Base-by-base conservation (phyloP, 2,113 vertebrate species). In the Psophia crepitans region DNA sequence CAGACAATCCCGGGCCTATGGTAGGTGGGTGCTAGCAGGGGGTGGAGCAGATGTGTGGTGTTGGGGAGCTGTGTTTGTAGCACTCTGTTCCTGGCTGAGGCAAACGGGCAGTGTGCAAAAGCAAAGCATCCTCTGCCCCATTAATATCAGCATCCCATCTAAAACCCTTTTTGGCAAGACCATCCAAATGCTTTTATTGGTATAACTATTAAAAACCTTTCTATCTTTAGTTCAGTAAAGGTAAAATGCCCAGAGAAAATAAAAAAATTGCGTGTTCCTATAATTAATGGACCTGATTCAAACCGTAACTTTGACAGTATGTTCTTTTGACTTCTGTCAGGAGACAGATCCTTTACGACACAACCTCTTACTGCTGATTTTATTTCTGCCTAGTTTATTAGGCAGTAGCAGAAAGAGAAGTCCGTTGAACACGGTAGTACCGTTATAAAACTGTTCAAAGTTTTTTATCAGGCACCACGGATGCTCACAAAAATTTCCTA, bases 1-100 rank as follows among this genome's bases (percentile, higher is more conserved):
- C 99, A 0, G 99, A 99, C 95, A 99, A 99, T 70, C 99, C 99
- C 0, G 99, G 99, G 14, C 99, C 99, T 0, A 99, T 99, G 99
- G 99, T 99, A 80, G 13, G 93, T 65, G 84, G 30, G 3, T 4
- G 1, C 4, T 20, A 4, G 32, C 4, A 2, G 46, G 35, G 7
- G 4, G 11, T 0, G 9, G 37, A 17, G 57, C 57, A 3, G 32
- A 5, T 3, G 12, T 6, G 66, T 3, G 8, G 24, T 7, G 7
- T 4, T 4, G 8, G 65, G 73, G 43, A 68, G 58, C 15, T 37
- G 2, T 1, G 9, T 35, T 78, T 22, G 3, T 14, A 8, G 27
- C 37, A 0, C 4, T 4, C 15, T 26, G 6, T 12, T 10, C 26
- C 44, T 43, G 58, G n/a, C 19, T 20, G 4, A 84, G 64, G 65